phyloP scores from a whole-genome alignment of 1,140 invertebrate species.

The Formica selysi region DNA sequence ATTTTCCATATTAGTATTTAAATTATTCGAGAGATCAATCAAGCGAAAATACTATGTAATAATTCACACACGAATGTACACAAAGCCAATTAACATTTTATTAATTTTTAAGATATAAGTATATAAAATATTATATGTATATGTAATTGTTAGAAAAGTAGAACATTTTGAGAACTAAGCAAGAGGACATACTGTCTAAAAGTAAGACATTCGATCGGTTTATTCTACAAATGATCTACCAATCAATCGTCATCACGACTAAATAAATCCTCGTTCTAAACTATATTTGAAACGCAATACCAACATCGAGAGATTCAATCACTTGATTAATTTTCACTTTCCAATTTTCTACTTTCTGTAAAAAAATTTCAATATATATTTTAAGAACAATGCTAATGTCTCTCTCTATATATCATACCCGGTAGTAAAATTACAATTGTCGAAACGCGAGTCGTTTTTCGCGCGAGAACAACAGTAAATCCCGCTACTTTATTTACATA shows the following conservation, averaged over 20 bases:
- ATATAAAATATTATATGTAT: no score
- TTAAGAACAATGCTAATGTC: neutral
- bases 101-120: constrained; percentile 1
- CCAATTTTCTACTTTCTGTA: neutral
- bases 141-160: neutral
- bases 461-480: constrained; percentile 25
- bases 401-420: neutral
- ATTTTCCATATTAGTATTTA: neutral
- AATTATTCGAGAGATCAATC: neutral
- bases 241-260: neutral
- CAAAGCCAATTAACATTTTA: neutral
- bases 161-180: constrained; percentile 8
- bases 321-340: constrained; percentile 10
- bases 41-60: constrained; percentile 10
- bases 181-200: neutral
- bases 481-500: constrained; percentile 56
- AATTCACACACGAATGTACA: neutral
- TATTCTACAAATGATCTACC: neutral
- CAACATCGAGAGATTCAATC: neutral
- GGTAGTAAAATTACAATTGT: constrained; percentile 24
- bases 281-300: neutral
- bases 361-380: neutral
- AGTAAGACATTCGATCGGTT: neutral
- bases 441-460: neutral
- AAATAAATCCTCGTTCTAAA: neutral